A percentile compares a stretch with the other conserved stretches of the same genome.
phyloP scores from a whole-genome alignment of 2,797 vertebrate genomes.

The Agapornis canus region DNA sequence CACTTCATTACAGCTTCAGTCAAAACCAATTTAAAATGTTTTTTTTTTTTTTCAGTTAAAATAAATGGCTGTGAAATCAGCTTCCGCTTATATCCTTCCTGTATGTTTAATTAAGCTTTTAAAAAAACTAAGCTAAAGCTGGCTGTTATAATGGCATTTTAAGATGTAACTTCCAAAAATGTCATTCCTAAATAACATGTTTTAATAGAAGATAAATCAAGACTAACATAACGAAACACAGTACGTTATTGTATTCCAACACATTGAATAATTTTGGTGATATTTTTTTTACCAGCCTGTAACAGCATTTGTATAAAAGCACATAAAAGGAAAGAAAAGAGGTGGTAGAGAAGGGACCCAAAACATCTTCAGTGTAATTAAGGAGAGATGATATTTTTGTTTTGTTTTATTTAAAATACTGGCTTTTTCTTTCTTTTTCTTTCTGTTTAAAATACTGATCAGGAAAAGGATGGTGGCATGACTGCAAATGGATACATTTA shows the following conservation, averaged over 20 bases:
- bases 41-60: neutral
- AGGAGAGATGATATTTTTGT: fast-evolving
- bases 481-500: neutral
- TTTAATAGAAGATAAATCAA: neutral
- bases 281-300: neutral
- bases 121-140: neutral
- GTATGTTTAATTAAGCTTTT: neutral
- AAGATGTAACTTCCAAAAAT: neutral
- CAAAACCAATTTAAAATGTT: neutral
- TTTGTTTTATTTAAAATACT: neutral
- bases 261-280: neutral
- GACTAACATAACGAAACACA: neutral
- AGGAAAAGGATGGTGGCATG: neutral
- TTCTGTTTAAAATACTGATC: neutral
- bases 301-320: neutral
- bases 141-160: neutral
- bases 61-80: neutral
- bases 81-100: neutral
- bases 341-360: fast-evolving
- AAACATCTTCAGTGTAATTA: neutral
- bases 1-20: neutral
- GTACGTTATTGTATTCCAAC: neutral
- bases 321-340: neutral
- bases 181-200: neutral
- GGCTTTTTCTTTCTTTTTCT: neutral